These are phyloP conservation scores for Tribolium madens DNA, from an alignment of 1,140 invertebrate genomes.

Conservation along the genomic window DNA sequence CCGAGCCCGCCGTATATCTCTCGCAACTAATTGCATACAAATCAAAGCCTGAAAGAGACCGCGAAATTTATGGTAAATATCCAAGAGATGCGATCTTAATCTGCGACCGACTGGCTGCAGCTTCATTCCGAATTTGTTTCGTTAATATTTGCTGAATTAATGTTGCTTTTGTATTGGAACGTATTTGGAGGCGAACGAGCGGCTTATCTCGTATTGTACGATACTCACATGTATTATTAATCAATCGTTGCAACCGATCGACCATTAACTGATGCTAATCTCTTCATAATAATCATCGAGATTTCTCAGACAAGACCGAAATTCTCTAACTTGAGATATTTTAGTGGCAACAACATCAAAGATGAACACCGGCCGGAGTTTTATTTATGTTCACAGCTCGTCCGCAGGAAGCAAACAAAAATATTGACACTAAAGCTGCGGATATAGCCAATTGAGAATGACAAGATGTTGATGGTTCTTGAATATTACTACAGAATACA, in stretches of 20 bases:
- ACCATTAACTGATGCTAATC: neutral
- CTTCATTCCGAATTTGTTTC: constrained; percentile 51
- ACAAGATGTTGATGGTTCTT: constrained; percentile 38
- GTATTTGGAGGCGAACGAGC: constrained; percentile 29
- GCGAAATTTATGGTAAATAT: constrained; percentile 63
- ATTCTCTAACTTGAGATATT: no score
- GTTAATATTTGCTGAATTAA: constrained; percentile 48
- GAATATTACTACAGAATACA: neutral
- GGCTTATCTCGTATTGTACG: constrained; percentile 15
- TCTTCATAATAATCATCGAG: neutral
- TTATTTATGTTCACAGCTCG: constrained; percentile 41
- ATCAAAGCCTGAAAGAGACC: constrained; percentile 62
- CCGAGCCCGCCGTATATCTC: constrained; percentile 51
- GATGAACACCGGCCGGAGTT: neutral
- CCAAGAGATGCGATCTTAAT: constrained; percentile 64
- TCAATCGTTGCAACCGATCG: neutral
- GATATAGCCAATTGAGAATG: constrained; percentile 48
- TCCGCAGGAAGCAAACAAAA: constrained; percentile 44
- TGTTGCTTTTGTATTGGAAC: constrained; percentile 45
- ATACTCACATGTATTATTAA: constrained; percentile 25
- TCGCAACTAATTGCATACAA: constrained; percentile 63
- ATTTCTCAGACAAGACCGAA: constrained; percentile 45
- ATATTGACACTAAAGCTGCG: constrained; percentile 25
- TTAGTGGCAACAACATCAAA: no score
- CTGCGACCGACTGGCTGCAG: constrained; percentile 49